Conservation (phyloP, 2,888 invertebrate genomes). For the Tachina grossa region DNA sequence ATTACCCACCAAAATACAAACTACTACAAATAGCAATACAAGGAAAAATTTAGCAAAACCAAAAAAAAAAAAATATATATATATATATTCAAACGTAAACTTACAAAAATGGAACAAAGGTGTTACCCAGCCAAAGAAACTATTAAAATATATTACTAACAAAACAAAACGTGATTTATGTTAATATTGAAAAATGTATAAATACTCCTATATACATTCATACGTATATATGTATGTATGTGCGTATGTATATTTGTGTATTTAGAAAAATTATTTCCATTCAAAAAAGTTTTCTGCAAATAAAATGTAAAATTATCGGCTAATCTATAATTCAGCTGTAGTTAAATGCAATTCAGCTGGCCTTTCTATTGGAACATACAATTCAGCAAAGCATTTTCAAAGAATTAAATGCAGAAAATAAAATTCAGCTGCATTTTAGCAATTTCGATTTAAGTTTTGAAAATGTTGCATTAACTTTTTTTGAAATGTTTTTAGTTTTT, state of each 20-base stretch:
- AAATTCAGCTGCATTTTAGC: too few species aligned
- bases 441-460: too few species aligned
- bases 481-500: too few species aligned
- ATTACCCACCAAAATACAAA: conserved; percentile 15
- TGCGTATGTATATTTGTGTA: neutral
- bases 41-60: conserved; percentile 27
- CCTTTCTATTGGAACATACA: too few species aligned
- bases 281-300: neutral
- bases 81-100: conserved; percentile 1
- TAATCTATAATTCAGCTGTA: too few species aligned
- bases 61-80: neutral
- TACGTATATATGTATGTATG: neutral
- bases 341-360: too few species aligned
- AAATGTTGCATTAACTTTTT: too few species aligned
- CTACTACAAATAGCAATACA: conserved; percentile 28
- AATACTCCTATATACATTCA: neutral
- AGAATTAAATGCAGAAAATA: too few species aligned
- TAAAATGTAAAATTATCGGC: neutral
- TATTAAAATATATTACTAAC: neutral
- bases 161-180: conserved; percentile 17
- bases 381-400: too few species aligned
- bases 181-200: neutral
- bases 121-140: conserved; percentile 20
- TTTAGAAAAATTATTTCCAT: neutral
- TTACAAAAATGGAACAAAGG: conserved; percentile 54